Percentiles rank a stretch among this genome's conserved stretches.
phyloP scores from a whole-genome alignment of 1,140 invertebrate genomes.

The Zaprionus ornatus region DNA sequence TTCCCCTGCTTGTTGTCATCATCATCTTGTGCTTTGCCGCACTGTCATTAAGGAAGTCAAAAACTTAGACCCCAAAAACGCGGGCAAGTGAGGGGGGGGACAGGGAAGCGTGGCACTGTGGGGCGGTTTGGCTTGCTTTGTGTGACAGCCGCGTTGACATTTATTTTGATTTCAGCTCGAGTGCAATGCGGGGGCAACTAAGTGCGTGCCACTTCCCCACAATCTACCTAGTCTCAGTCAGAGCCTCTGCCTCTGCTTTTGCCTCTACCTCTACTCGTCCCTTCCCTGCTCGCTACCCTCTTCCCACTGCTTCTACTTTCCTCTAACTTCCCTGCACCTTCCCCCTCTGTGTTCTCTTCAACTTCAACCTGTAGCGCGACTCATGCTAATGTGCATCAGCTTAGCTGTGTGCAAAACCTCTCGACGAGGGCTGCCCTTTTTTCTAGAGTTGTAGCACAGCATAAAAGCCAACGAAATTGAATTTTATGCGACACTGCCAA shows the following conservation, averaged over 20 bases:
- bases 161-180: slow-evolving; percentile 80
- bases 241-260: too few species aligned
- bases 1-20: slow-evolving; percentile 56
- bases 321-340: background rate
- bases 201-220: slow-evolving; percentile 54
- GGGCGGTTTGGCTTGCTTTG: slow-evolving; percentile 44
- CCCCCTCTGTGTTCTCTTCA: background rate
- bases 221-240: slow-evolving; percentile 1
- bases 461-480: slow-evolving; percentile 71
- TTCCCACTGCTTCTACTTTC: background rate
- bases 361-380: slow-evolving; percentile 32
- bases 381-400: slow-evolving; percentile 76
- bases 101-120: background rate
- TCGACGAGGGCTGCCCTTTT: slow-evolving; percentile 42
- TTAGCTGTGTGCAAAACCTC: slow-evolving; percentile 52
- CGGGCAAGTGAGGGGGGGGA: background rate
- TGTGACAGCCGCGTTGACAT: slow-evolving; percentile 76
- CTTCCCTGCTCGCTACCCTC: background rate
- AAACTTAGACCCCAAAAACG: slow-evolving; percentile 72
- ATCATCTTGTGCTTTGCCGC: slow-evolving; percentile 44
- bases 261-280: background rate
- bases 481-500: slow-evolving; percentile 75
- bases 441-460: background rate
- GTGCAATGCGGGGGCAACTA: slow-evolving; percentile 46
- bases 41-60: slow-evolving; percentile 78